phyloP scores from a whole-genome alignment of 2,113 vertebrate genomes.

The Oreocharis arfaki region DNA sequence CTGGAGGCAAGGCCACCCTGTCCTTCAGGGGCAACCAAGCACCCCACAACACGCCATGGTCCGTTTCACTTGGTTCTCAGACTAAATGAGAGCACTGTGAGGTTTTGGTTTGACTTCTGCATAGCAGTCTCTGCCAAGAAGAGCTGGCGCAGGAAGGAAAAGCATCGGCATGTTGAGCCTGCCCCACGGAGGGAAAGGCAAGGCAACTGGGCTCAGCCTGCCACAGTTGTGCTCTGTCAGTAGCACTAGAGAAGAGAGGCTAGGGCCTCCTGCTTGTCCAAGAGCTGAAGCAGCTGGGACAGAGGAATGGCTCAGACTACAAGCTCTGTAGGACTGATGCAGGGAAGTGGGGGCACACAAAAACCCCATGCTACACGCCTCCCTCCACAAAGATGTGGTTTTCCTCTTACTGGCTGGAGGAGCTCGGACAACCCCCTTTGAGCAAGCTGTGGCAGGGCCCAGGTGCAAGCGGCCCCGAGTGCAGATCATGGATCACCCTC shows the following conservation, averaged over 20 bases:
- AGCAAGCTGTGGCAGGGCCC: not conserved
- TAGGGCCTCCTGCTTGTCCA: not conserved
- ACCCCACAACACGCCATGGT: rapidly evolving
- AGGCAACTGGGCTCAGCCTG: not conserved
- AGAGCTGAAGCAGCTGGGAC: not conserved
- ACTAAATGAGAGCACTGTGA: not conserved
- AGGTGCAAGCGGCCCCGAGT: rapidly evolving
- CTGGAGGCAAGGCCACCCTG: not conserved
- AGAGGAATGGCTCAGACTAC: constrained; percentile 18
- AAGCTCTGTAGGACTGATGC: not conserved
- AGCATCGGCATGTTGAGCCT: not conserved
- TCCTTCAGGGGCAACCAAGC: not conserved
- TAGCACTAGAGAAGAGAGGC: not conserved
- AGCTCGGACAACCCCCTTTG: not conserved
- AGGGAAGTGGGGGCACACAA: not conserved
- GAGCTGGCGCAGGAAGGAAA: not conserved
- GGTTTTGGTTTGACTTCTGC: constrained; percentile 18
- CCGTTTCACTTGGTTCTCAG: not conserved
- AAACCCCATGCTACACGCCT: not conserved
- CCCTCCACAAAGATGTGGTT: not conserved
- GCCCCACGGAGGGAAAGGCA: not conserved
- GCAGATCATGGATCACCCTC: not conserved
- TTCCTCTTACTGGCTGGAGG: not conserved
- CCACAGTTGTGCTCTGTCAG: not conserved
- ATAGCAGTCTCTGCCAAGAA: constrained; percentile 1